Evolutionary conservation across 2,888 invertebrate genomes (phyloP).

Genomic region (Melanotus villosus): DNA sequence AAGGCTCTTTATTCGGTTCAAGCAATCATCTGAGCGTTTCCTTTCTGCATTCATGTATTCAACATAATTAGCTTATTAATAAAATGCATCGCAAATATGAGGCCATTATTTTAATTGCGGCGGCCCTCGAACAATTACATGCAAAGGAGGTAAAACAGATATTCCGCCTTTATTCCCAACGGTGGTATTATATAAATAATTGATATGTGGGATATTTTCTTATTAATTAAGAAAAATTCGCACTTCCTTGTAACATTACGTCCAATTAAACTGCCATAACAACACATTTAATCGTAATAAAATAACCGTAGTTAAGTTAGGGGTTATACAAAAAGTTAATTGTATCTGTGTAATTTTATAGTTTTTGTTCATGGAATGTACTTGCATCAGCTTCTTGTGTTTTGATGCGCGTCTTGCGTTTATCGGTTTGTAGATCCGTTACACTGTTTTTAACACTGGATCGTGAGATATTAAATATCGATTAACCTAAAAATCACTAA

Average conservation of each 20-base stretch:
- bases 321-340: constrained; percentile 13
- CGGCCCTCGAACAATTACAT: background rate
- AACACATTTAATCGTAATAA: constrained; percentile 8
- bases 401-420: constrained; percentile 28
- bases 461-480: constrained; percentile 28
- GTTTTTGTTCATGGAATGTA: constrained; percentile 1
- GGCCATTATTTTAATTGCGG: background rate
- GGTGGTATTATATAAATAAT: too few species aligned
- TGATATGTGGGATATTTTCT: background rate
- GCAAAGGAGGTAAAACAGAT: background rate
- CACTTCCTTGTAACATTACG: background rate
- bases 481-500: constrained; percentile 18
- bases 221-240: constrained; percentile 8
- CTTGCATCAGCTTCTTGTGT: constrained; percentile 14
- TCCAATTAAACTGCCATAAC: background rate
- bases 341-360: constrained; percentile 5
- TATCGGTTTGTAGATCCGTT: constrained; percentile 30
- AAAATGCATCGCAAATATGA: background rate
- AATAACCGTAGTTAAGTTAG: constrained; percentile 7
- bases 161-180: background rate
- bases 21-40: too few species aligned
- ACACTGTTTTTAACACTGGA: constrained; percentile 12
- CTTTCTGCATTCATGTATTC: background rate
- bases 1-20: too few species aligned
- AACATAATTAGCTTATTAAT: background rate